Evolutionary conservation across 2,113 vertebrate genomes (phyloP), one percentile per base, ranked within the genome.

Genomic region (Machaerirhynchus nigripectus): DNA sequence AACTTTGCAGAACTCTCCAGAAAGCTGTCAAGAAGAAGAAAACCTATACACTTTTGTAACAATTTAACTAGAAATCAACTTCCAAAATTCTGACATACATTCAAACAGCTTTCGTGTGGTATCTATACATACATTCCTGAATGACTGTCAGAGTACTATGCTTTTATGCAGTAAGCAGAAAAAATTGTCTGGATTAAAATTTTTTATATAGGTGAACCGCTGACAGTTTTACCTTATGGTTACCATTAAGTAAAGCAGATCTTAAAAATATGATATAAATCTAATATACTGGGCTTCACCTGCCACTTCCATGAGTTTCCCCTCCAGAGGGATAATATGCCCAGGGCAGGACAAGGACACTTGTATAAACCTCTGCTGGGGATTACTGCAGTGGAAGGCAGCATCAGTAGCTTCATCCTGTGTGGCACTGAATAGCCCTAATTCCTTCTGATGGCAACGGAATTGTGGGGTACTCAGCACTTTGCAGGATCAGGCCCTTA

Each of bases 221-320:
- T 47, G 33, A 52, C 11, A 87, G 15, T 35, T 82, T 61, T 55
- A 88, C 67, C 46, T 85, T 59, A 70, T 37, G 50, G 44, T 96
- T 96, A 96, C 95, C 92, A 91, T 96, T 95, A 96, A 95, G 93
- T 92, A 92, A 96, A 91, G 55, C 84, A 79, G 78, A 93, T 91
- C 57, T 83, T 89, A 46, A 87, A 90, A 88, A 23, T 61, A 84
- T 20, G 19, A 53, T 28, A 79, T 27, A 21, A 95, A 91, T 73
- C 52, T 37, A 88, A 86, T 63, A 44, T n/a, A 31, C 44, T 75
- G 11, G n/a, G 50, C 83, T 95, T 89, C 64, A 47, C 39, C 30
- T 86, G 23, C 33, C 37, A 75, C 49, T 93, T 94, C 69, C 30
- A 6, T 30, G 49, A 71, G 16, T 52, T 39, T 74, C 69, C 60